phyloP scores from a whole-genome alignment of 2,797 vertebrate genomes.

The Lacerta agilis region DNA sequence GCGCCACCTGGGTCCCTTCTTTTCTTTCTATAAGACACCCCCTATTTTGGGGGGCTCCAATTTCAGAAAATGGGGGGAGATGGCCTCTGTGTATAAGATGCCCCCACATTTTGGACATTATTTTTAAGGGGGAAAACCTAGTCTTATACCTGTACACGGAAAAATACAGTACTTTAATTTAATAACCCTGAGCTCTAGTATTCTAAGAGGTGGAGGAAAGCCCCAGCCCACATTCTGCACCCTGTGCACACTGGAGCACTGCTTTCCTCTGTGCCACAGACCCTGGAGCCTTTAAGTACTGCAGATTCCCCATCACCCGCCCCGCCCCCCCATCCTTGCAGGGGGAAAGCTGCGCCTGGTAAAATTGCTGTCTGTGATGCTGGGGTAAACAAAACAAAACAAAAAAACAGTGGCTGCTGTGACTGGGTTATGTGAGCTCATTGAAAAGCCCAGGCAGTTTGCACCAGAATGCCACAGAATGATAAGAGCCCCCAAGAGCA shows the following conservation, averaged over 20 bases:
- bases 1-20: no score
- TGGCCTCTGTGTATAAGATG: no score
- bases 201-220: not conserved
- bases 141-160: no score
- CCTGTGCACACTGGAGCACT: not conserved
- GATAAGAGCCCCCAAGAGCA: conserved; percentile 28
- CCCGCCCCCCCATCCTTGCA: not conserved
- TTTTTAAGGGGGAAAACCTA: no score
- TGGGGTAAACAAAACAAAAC: no score
- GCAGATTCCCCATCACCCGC: not conserved
- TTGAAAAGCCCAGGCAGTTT: not conserved
- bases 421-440: not conserved
- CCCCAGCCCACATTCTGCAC: not conserved
- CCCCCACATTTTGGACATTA: no score
- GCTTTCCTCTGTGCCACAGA: no score
- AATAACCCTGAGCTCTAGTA: not conserved
- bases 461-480: conserved; percentile 7
- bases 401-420: not conserved
- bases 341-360: not conserved
- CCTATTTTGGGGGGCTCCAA: no score
- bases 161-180: not conserved
- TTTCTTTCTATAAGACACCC: no score
- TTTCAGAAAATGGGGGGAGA: no score
- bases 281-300: not conserved
- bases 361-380: not conserved